Base-by-base conservation (phyloP, 1,140 invertebrate genomes). In the Drosophila simulans region DNA sequence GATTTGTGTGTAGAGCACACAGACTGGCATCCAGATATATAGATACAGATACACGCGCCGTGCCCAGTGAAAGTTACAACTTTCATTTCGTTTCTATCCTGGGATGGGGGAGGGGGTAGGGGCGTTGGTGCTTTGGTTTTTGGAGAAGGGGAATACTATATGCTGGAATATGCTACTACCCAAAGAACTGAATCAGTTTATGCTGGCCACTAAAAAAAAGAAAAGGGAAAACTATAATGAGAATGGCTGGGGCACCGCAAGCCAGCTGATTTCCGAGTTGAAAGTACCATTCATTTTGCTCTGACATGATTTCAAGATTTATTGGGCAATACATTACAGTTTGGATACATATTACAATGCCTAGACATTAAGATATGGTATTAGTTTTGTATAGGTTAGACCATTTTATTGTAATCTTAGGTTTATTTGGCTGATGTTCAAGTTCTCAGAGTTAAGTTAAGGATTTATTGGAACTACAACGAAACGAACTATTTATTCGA, bases 1-100 rank as follows among this genome's bases (percentile, higher is more conserved):
- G 82, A 85, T 85, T 85, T 85, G 82, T 85, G 82, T 88, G 66
- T 66, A 75, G 65, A 64, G 51, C 64, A 63, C 62, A 57, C 63
- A 71, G 65, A 68, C 56, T 37, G 43, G 49, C 8, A 69, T 46
- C 40, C 49, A 74, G 52, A 63, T 39, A 63, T 37, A 25, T 34
- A 31, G 43, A 56, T 39, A 48, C 20, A 56, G 39, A 25, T 31
- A 63, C 65, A 53, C 73, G 68, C 78, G 73, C n/a, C 40, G 42
- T 54, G 39, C 60, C 49, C 54, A 64, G 70, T 75, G 82, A 88
- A 83, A 82, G 75, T 88, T 82, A 88, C 65, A 86, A 78, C 82
- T 76, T 79, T 88, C 82, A 86, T 88, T 86, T 81, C 40, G 45
- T 45, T 63, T 37, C 45, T 27, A 39, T 22, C 20, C 20, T 17